Conservation (phyloP, 2,888 invertebrate genomes). For the Xylophagus ater region DNA sequence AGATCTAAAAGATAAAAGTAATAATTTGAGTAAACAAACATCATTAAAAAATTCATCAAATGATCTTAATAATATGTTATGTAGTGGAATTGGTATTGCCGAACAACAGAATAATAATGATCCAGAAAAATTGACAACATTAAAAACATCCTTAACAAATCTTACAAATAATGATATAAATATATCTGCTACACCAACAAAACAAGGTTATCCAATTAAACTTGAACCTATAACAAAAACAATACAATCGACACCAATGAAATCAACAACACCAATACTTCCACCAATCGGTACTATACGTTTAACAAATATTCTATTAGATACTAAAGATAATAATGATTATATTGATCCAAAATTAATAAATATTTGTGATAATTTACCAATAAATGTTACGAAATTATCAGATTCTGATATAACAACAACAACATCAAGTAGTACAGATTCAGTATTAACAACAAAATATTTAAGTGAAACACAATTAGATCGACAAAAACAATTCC, state of each 20-base stretch:
- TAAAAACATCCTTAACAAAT: constrained; percentile 11
- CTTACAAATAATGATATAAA: constrained; percentile 21
- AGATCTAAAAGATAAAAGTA: constrained; percentile 38
- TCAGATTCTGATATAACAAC: constrained; percentile 14
- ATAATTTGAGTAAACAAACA: constrained; percentile 36
- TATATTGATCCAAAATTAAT: constrained; percentile 51
- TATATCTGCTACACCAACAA: constrained; percentile 16
- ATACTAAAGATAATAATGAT: constrained; percentile 30
- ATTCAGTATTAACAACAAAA: constrained; percentile 24
- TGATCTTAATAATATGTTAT: constrained; percentile 12
- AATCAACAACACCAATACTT: constrained; percentile 1
- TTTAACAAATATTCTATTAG: constrained; percentile 5
- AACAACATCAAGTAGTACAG: constrained; percentile 15
- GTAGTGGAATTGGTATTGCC: too few relatives aligned
- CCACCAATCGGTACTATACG: constrained; percentile 2
- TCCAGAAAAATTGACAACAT: constrained; percentile 10
- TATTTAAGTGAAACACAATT: not conserved
- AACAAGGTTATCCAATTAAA: constrained; percentile 17
- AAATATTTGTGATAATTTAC: constrained; percentile 58
- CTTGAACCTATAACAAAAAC: constrained; percentile 15
- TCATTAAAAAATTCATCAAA: constrained; percentile 20
- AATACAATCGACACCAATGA: too few relatives aligned
- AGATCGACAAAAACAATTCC: not conserved
- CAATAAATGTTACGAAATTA: constrained; percentile 46
- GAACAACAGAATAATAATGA: too few relatives aligned